These are phyloP conservation scores for Acrocephalus scirpaceus DNA, from an alignment of 2,797 vertebrate genomes.

Conservation along the genomic window DNA sequence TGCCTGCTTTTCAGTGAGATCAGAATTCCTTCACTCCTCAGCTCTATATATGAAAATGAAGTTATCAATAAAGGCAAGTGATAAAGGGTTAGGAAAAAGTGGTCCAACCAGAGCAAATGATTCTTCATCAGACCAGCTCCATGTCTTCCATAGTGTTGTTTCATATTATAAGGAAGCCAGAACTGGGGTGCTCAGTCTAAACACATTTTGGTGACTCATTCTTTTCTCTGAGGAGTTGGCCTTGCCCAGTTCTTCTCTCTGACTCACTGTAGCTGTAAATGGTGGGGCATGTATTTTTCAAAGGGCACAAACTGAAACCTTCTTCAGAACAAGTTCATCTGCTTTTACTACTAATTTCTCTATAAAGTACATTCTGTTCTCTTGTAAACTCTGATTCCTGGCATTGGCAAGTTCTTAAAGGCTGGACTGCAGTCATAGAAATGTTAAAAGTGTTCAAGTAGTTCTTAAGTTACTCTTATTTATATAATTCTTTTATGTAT, in stretches of 20 bases:
- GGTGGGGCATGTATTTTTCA: neutral
- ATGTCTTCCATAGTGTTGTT: neutral
- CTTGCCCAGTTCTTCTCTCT: slow-evolving; percentile 13
- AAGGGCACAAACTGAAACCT: neutral
- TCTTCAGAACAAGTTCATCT: slow-evolving; percentile 6
- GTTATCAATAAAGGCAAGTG: neutral
- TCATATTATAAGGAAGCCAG: neutral
- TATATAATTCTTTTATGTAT: neutral
- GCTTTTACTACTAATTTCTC: slow-evolving; percentile 4
- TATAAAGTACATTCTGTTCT: neutral
- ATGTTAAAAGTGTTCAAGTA: neutral
- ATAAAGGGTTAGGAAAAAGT: neutral
- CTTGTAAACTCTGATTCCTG: neutral
- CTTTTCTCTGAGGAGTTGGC: neutral
- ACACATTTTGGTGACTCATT: slow-evolving; percentile 22
- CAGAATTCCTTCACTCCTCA: neutral
- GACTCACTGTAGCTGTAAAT: slow-evolving; percentile 37
- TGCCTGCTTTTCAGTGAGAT: neutral
- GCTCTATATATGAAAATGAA: neutral
- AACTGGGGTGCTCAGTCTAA: neutral
- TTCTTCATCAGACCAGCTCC: neutral
- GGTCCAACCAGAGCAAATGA: neutral
- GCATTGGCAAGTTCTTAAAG: neutral
- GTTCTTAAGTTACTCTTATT: neutral
- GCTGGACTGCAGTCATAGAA: neutral